phyloP scores from a whole-genome alignment of 1,140 invertebrate genomes.

The Marisa cornuarietis region DNA sequence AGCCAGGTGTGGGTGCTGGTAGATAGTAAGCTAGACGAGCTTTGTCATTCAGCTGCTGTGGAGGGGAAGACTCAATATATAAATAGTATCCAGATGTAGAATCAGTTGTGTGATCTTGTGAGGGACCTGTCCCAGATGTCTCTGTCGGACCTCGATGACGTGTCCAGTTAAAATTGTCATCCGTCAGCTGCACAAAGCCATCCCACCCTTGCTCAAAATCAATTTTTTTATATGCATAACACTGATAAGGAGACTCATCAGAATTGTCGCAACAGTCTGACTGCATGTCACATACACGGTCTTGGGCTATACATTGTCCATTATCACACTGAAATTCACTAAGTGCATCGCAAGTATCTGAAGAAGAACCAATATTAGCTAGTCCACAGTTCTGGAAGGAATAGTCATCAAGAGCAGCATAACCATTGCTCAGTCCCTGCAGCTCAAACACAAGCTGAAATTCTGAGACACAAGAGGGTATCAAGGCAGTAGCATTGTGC shows the following conservation, averaged over 20 bases:
- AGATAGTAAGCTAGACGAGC: conserved; percentile 72
- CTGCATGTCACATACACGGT: conserved; percentile 52
- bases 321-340: conserved; percentile 65
- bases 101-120: conserved; percentile 56
- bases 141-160: conserved; percentile 41
- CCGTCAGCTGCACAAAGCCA: conserved; percentile 56
- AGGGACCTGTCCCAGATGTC: conserved; percentile 42
- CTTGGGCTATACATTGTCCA: conserved; percentile 42
- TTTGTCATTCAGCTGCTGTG: conserved; percentile 72
- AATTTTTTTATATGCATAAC: conserved; percentile 71
- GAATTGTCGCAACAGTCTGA: conserved; percentile 58
- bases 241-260: conserved; percentile 44
- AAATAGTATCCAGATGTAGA: conserved; percentile 38
- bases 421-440: conserved; percentile 18
- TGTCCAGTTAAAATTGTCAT: conserved; percentile 58
- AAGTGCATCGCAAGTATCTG: conserved; percentile 73
- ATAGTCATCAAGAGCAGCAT: conserved; percentile 54
- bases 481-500: conserved; percentile 34
- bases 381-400: conserved; percentile 33
- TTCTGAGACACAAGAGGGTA: conserved; percentile 67
- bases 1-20: conserved; percentile 40
- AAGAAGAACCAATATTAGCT: conserved; percentile 26
- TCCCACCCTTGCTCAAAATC: conserved; percentile 46
- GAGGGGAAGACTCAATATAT: conserved; percentile 70
- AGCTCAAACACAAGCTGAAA: conserved; percentile 57